Base-by-base conservation (phyloP, 35 echinoderm and acorn worm genomes). In the Holothuria glaberrima region DNA sequence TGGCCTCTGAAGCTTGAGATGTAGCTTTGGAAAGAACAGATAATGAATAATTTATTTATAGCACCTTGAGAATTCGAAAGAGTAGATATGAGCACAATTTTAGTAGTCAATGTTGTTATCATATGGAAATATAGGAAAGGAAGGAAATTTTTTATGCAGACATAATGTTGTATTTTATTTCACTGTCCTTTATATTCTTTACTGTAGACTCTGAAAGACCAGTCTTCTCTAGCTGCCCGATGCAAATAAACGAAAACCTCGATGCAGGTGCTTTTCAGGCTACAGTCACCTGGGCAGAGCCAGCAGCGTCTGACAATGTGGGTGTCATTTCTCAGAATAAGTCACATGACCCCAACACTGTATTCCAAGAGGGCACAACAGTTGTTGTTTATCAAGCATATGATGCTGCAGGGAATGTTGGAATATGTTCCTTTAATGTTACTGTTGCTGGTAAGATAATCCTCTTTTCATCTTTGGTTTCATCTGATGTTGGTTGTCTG, bases 401-500 rank as follows among this genome's bases (percentile, higher is more conserved):
- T 36, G 86, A 88, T 88, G 60, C 61, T 14, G 60, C 64, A 24
- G 86, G 86, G 3, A 66, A 68, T 24, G 18, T 25, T 5, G 86
- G 26, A 16, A 48, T 48, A 12, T 88, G 86, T 70, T 48, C 60
- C 1, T 88, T 88, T 71, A 20, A 41, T 48, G 41, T 88, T 21
- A 70, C 60, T 71, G 64, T 88, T 6, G 9, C n/a, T 24, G 86
- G 86, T 88, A 71, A 44, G 50, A 54, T n/a, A n/a, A n/a, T n/a
- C n/a, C n/a, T n/a, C n/a, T n/a, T n/a, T n/a, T n/a, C n/a, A n/a
- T n/a, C n/a, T n/a, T n/a, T n/a, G n/a, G n/a, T n/a, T n/a, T n/a
- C n/a, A n/a, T n/a, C n/a, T n/a, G n/a, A n/a, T n/a, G n/a, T n/a
- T n/a, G n/a, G n/a, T n/a, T n/a, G n/a, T n/a, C n/a, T n/a, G n/a